These are phyloP conservation scores for Lampris incognitus DNA, from an alignment of 2,113 vertebrate genomes.

Conservation along the genomic window DNA sequence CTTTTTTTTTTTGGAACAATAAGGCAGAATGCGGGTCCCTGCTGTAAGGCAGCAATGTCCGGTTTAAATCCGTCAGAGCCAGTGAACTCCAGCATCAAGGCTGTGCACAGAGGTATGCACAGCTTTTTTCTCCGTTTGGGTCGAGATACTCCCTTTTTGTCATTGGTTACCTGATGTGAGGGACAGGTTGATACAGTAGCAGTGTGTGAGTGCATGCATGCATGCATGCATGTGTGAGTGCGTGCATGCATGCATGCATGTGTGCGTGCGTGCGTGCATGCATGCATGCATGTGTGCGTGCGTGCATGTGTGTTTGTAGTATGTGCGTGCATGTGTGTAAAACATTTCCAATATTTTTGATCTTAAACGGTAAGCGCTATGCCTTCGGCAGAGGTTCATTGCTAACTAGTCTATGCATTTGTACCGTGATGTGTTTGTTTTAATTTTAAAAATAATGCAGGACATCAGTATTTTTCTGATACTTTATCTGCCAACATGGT, in stretches of 20 bases:
- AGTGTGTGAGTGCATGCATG: background rate
- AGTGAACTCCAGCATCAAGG: constrained; percentile 43
- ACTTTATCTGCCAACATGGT: background rate
- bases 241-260: background rate
- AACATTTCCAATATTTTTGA: too few species aligned
- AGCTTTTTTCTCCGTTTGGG: constrained; percentile 10
- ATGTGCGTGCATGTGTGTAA: too few species aligned
- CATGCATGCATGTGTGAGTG: background rate
- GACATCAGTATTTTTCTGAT: background rate
- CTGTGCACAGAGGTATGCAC: constrained; percentile 8
- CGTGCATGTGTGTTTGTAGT: background rate
- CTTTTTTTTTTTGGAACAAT: background rate
- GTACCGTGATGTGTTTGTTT: too few species aligned
- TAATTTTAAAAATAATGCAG: background rate
- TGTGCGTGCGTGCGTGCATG: constrained; percentile 6
- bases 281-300: background rate
- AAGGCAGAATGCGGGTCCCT: constrained; percentile 41
- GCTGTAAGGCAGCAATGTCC: constrained; percentile 24
- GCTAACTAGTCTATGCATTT: too few species aligned
- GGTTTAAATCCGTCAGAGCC: constrained; percentile 21
- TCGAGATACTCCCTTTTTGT: constrained; percentile 25
- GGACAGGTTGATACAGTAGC: background rate
- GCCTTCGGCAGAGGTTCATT: too few species aligned
- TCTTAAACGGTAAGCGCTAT: too few species aligned
- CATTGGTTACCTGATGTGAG: constrained; percentile 43